phyloP scores from a whole-genome alignment of 2,797 vertebrate genomes.

The Mormyrops attenuatus region DNA sequence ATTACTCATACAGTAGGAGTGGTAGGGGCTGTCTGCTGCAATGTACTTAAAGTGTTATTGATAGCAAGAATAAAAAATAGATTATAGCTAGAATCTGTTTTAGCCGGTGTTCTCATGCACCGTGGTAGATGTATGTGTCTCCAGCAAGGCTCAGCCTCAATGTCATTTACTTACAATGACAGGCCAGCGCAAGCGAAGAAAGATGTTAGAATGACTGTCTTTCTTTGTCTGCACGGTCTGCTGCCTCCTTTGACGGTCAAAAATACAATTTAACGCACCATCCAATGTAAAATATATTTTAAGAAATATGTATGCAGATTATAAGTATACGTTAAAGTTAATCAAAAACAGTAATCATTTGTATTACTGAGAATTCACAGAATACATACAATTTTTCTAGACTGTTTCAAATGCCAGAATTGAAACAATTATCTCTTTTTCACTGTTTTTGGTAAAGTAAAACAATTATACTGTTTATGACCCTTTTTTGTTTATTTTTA shows the following conservation, averaged over 20 bases:
- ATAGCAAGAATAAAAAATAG: conserved; percentile 39
- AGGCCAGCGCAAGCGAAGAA: not conserved
- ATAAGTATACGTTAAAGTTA: not conserved
- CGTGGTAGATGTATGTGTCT: conserved; percentile 17
- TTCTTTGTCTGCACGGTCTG: not conserved
- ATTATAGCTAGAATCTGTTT: conserved; percentile 35
- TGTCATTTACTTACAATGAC: conserved; percentile 33
- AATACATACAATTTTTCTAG: not conserved
- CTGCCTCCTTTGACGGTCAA: conserved; percentile 11
- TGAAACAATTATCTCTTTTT: not conserved
- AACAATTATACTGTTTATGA: not conserved
- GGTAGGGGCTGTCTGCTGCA: conserved; percentile 30
- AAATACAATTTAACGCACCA: not conserved
- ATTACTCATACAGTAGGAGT: conserved; percentile 25
- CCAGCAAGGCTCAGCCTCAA: conserved; percentile 27
- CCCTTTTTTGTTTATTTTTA: not conserved
- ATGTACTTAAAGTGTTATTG: conserved; percentile 42
- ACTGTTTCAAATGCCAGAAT: not conserved
- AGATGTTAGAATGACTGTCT: not conserved
- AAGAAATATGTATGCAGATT: not conserved
- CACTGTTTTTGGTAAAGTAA: not conserved
- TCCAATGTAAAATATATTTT: not conserved
- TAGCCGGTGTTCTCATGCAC: conserved; percentile 21
- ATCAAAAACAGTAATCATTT: not conserved
- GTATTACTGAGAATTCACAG: not conserved